Conservation (phyloP, 2,888 invertebrate genomes). For the Glaucopsyche alexis region DNA sequence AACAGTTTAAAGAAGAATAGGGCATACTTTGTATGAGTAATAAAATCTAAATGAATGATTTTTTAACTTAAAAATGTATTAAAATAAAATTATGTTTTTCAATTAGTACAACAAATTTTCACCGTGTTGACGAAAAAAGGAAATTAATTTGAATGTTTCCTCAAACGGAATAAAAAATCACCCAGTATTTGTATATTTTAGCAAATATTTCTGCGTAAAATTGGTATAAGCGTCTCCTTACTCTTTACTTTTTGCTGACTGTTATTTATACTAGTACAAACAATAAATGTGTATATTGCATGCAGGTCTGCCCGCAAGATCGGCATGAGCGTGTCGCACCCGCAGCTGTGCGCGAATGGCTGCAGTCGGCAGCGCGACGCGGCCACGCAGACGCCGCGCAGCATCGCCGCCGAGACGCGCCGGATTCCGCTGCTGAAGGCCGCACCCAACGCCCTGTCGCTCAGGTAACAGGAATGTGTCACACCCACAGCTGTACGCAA, state of each 20-base stretch:
- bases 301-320: constrained; percentile 71
- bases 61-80: no score
- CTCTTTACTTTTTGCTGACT: background rate
- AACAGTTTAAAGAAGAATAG: no score
- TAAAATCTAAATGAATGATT: no score
- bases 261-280: background rate
- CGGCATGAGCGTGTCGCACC: constrained; percentile 78
- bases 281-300: background rate
- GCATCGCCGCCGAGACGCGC: constrained; percentile 84
- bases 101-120: no score
- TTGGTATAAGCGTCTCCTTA: no score
- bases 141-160: no score
- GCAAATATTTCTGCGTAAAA: no score
- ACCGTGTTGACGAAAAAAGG: no score
- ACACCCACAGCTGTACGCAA: constrained; percentile 81
- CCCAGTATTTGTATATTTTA: no score
- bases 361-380: constrained; percentile 80
- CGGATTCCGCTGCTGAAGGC: constrained; percentile 65
- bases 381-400: constrained; percentile 85
- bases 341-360: constrained; percentile 82
- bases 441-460: constrained; percentile 64
- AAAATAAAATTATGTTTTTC: no score
- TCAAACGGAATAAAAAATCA: no score
- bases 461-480: constrained; percentile 74
- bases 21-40: no score